Conservation (phyloP, 2,888 invertebrate species). For the Invenusta paracnida region DNA sequence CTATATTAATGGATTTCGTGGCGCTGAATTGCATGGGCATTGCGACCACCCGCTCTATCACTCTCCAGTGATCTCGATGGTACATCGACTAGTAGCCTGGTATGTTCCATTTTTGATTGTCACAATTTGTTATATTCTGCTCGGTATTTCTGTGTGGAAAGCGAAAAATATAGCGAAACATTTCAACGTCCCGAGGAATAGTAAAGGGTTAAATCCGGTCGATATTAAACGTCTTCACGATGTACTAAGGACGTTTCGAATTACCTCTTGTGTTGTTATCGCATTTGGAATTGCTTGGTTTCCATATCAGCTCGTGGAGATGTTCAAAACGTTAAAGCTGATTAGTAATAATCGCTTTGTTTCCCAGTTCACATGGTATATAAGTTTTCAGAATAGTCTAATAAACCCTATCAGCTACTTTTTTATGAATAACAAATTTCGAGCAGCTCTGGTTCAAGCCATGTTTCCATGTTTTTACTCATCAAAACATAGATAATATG, state of each 20-base stretch:
- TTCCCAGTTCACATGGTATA: no score
- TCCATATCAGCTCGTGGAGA: not conserved
- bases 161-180: not conserved
- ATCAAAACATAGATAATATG: no score
- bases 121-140: not conserved
- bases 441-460: no score
- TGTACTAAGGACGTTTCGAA: not conserved
- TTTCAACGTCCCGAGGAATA: not conserved
- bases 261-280: not conserved
- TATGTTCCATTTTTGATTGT: not conserved
- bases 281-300: not conserved
- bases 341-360: no score
- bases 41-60: slow-evolving; percentile 34
- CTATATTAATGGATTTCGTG: not conserved
- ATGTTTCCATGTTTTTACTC: no score
- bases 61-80: not conserved
- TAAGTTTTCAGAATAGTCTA: not conserved
- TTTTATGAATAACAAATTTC: not conserved
- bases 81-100: slow-evolving; percentile 16
- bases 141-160: not conserved
- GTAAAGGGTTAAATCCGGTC: not conserved
- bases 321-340: not conserved
- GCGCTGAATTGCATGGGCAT: not conserved
- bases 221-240: not conserved
- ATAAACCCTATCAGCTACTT: not conserved